These are phyloP conservation scores for Fregata magnificens DNA, from an alignment of 2,113 vertebrate species.

Conservation along the genomic window DNA sequence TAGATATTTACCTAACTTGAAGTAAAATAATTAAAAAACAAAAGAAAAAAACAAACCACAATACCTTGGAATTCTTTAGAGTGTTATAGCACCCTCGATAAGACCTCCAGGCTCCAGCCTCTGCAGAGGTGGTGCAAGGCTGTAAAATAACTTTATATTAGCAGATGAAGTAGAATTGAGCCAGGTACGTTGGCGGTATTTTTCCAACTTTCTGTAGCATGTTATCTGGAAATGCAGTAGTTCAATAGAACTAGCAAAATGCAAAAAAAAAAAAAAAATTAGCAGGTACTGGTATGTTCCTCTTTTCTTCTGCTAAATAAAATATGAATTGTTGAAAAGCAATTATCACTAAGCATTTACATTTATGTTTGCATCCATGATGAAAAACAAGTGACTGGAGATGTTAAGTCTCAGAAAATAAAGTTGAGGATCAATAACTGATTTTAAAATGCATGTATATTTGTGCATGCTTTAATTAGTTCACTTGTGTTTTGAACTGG, in stretches of 20 bases:
- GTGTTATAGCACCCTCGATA: rapidly evolving
- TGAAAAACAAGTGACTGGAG: conserved; percentile 5
- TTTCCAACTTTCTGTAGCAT: neutral
- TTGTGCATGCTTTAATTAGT: conserved; percentile 1
- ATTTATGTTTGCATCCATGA: neutral
- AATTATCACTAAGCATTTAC: neutral
- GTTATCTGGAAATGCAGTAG: neutral
- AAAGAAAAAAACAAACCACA: neutral
- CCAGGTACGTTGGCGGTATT: neutral
- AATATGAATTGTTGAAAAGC: neutral
- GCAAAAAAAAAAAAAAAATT: neutral
- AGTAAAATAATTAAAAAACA: neutral
- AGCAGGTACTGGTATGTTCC: neutral
- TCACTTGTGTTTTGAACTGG: conserved; percentile 19
- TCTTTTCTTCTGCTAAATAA: neutral
- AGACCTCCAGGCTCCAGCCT: neutral
- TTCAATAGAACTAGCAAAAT: neutral
- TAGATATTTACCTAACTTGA: neutral
- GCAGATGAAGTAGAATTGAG: neutral
- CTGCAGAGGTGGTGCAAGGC: neutral
- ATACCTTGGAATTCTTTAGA: neutral
- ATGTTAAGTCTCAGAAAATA: conserved; percentile 4
- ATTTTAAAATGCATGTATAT: conserved; percentile 7
- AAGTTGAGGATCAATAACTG: conserved; percentile 2
- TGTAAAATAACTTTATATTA: neutral